Evolutionary conservation across 1,140 invertebrate genomes (phyloP).

Genomic region (Drosophila subpulchrella): DNA sequence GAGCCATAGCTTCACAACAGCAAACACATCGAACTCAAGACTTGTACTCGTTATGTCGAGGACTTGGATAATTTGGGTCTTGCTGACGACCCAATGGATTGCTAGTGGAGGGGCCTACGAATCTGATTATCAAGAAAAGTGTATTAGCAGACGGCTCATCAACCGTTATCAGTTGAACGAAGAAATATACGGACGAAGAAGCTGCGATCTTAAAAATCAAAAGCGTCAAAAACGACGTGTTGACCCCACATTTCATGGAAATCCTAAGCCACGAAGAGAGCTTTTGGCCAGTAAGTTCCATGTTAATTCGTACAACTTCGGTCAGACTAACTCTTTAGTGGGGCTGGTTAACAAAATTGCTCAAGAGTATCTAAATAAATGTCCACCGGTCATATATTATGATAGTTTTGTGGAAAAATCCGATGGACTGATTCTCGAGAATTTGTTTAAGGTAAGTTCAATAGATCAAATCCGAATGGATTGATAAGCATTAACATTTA

Average conservation of each 20-base stretch:
- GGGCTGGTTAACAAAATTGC: conserved; percentile 86
- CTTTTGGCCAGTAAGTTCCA: conserved; percentile 85
- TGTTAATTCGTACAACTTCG: conserved; percentile 69
- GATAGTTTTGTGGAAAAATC: conserved; percentile 86
- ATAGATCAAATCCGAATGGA: background rate
- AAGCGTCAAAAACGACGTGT: conserved; percentile 57
- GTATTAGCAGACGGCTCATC: conserved; percentile 63
- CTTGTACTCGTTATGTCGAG: conserved; percentile 6
- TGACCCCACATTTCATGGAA: conserved; percentile 85
- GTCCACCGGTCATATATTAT: conserved; percentile 87
- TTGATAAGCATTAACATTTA: background rate
- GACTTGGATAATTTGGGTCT: conserved; percentile 5
- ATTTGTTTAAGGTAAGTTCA: conserved; percentile 85
- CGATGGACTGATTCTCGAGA: conserved; percentile 86
- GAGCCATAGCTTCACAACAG: background rate
- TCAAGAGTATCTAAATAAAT: conserved; percentile 86
- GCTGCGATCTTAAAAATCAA: background rate
- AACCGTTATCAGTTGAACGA: conserved; percentile 57
- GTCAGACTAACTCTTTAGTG: conserved; percentile 86
- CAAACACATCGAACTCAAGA: background rate
- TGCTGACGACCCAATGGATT: background rate
- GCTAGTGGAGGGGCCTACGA: background rate
- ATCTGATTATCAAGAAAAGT: conserved; percentile 3
- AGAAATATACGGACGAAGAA: conserved; percentile 35
- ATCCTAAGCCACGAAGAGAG: conserved; percentile 86